Percentiles rank a stretch among this genome's conserved stretches.
phyloP scores from a whole-genome alignment of 2,797 vertebrate genomes.

The Pyrrhura leucotis region DNA sequence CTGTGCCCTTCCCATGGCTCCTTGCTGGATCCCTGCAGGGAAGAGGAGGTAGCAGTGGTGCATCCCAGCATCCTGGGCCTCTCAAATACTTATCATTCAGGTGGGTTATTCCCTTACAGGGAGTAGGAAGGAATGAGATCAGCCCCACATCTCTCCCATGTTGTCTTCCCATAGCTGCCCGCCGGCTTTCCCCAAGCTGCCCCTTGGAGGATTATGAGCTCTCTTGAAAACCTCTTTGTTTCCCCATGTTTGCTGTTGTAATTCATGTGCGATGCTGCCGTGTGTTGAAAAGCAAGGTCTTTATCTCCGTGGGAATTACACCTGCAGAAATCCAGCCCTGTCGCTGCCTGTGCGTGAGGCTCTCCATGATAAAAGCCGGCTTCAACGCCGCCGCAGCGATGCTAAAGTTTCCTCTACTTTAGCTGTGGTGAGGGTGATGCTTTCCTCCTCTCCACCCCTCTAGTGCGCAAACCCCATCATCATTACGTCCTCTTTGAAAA shows the following conservation, averaged over 20 bases:
- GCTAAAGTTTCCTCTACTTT: background rate
- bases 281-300: slow-evolving; percentile 43
- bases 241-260: slow-evolving; percentile 39
- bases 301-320: slow-evolving; percentile 54
- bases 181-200: background rate
- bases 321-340: slow-evolving; percentile 26
- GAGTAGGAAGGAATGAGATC: background rate
- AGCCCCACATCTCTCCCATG: background rate
- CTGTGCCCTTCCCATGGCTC: background rate
- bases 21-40: background rate
- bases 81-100: background rate
- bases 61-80: background rate
- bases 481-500: background rate
- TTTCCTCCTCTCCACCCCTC: background rate
- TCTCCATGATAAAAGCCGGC: background rate
- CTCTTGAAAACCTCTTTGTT: slow-evolving; percentile 36
- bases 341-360: background rate
- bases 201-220: background rate
- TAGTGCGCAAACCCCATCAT: background rate
- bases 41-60: background rate
- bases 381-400: background rate
- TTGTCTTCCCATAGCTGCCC: accelerated
- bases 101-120: background rate
- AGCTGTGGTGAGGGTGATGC: background rate
- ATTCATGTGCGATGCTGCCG: background rate